Evolutionary conservation across 2,888 invertebrate genomes (phyloP).

Genomic region (Drosophila glabriapex): DNA sequence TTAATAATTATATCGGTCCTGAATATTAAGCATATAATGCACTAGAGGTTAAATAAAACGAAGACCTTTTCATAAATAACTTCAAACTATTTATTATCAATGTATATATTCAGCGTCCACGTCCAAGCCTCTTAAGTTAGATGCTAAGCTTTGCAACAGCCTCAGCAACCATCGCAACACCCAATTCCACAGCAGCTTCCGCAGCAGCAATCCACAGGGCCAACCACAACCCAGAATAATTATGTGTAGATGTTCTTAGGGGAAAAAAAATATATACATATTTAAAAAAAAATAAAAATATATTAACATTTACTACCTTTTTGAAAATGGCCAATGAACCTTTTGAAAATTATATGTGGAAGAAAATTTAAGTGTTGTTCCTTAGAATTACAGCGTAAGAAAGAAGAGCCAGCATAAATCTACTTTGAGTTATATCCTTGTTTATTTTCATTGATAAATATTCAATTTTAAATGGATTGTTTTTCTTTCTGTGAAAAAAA

Average conservation of each 20-base stretch:
- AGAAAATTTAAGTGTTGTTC: constrained; percentile 11
- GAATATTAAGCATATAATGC: not conserved
- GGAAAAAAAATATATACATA: too few relatives aligned
- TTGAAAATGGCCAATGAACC: constrained; percentile 28
- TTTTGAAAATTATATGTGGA: constrained; percentile 1
- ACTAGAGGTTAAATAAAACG: not conserved
- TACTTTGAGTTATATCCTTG: not conserved
- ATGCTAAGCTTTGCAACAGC: not conserved
- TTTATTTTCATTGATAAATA: not conserved
- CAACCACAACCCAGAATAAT: constrained; percentile 54
- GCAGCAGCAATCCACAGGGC: constrained; percentile 39
- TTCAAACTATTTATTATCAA: not conserved
- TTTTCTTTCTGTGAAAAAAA: not conserved
- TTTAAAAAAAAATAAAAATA: not conserved
- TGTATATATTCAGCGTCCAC: not conserved
- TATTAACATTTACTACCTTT: not conserved
- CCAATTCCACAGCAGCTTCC: constrained; percentile 21
- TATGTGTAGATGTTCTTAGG: not conserved
- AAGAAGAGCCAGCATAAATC: not conserved
- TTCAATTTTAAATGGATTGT: not conserved
- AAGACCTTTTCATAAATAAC: not conserved
- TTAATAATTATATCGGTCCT: not conserved
- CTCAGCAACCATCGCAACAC: not conserved
- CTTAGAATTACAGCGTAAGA: not conserved
- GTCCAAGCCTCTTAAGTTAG: not conserved